These are phyloP conservation scores for Trilocha varians DNA, from an alignment of 2,888 invertebrate genomes.

Conservation along the genomic window DNA sequence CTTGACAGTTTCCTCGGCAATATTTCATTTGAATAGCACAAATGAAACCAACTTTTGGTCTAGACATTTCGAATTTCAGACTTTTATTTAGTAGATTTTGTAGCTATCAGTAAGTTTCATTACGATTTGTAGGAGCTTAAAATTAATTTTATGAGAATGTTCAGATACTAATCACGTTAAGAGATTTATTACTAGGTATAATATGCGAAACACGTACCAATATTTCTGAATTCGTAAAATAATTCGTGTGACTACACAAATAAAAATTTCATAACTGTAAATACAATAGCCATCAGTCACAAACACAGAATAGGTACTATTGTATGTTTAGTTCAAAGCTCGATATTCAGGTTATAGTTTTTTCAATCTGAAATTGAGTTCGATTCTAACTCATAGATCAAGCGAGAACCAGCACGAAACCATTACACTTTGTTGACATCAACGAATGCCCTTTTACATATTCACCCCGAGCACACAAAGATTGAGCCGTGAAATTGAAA, in stretches of 20 bases:
- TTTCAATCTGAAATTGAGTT: conserved; percentile 45
- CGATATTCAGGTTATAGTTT: conserved; percentile 24
- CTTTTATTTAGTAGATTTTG: too few species aligned
- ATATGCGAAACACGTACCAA: too few species aligned
- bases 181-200: too few species aligned
- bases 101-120: too few species aligned
- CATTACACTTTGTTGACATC: conserved; percentile 70
- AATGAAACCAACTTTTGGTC: conserved; percentile 9
- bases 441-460: conserved; percentile 69
- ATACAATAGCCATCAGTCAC: too few species aligned
- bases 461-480: conserved; percentile 69
- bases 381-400: conserved; percentile 57
- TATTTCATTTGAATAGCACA: conserved; percentile 29
- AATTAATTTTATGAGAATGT: too few species aligned
- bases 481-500: conserved; percentile 73
- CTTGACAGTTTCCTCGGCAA: conserved; percentile 32
- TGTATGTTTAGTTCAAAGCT: background rate
- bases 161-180: too few species aligned
- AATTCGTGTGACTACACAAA: too few species aligned
- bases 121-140: too few species aligned
- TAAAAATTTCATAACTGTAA: too few species aligned
- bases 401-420: conserved; percentile 60
- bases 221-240: too few species aligned
- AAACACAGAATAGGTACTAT: background rate
- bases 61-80: background rate